Conservation (phyloP, 2,797 vertebrate species). For the Acrossocheilus wenchowensis region DNA sequence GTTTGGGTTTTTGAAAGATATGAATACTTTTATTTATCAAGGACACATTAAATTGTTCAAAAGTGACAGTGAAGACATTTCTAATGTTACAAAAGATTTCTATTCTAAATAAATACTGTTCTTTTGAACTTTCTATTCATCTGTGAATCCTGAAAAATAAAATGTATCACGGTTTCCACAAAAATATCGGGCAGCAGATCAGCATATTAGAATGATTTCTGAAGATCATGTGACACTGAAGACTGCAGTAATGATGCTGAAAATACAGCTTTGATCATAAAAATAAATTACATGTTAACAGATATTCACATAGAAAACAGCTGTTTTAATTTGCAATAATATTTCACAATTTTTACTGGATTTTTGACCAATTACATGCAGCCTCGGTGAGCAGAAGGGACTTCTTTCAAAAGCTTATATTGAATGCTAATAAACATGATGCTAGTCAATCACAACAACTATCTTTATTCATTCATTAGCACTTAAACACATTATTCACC, state of each 20-base stretch:
- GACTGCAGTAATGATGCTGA: background rate
- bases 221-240: background rate
- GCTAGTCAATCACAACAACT: no score
- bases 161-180: background rate
- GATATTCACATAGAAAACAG: background rate
- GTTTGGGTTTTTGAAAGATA: background rate
- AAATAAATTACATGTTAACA: background rate
- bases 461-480: background rate
- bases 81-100: background rate
- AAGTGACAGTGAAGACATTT: background rate
- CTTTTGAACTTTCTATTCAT: background rate
- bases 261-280: background rate
- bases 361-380: background rate
- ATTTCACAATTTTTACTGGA: background rate
- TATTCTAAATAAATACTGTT: background rate
- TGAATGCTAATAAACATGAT: background rate
- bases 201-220: no score
- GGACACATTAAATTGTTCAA: background rate
- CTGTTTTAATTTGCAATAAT: rapidly evolving
- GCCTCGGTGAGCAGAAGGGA: background rate
- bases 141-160: background rate
- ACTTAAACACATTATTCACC: background rate
- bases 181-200: no score
- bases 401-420: background rate
- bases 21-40: background rate